phyloP scores from a whole-genome alignment of 2,113 vertebrate species.

The Phaethornis superciliosus region DNA sequence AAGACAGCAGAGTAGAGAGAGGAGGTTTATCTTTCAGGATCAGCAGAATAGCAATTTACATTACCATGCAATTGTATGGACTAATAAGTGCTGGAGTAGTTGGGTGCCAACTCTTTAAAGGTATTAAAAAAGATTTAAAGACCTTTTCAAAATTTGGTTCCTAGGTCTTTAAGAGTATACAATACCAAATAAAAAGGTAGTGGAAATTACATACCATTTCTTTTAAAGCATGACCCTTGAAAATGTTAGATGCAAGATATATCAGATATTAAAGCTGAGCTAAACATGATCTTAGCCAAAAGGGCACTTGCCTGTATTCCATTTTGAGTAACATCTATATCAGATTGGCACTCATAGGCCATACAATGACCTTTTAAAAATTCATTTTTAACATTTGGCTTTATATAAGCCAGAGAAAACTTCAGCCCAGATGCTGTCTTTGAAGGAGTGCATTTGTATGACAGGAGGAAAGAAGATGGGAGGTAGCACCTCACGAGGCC shows the following conservation, averaged over 20 bases:
- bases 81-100: neutral
- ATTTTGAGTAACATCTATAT: slow-evolving; percentile 6
- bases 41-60: neutral
- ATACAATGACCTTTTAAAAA: slow-evolving; percentile 58
- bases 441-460: neutral
- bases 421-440: neutral
- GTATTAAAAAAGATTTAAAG: neutral
- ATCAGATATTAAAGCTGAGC: slow-evolving; percentile 1
- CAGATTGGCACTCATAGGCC: slow-evolving; percentile 12
- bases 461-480: neutral
- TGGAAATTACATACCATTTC: neutral
- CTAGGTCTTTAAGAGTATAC: neutral
- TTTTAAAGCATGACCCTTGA: neutral
- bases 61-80: neutral
- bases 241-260: neutral
- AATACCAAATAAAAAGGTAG: neutral
- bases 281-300: neutral
- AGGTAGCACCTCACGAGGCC: neutral
- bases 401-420: neutral
- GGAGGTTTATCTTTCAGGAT: neutral
- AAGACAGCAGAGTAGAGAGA: neutral
- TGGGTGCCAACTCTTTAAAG: neutral
- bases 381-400: slow-evolving; percentile 51
- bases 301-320: neutral
- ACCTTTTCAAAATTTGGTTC: neutral